Evolutionary conservation across 2,797 vertebrate genomes (phyloP), one percentile per base, ranked within the genome.

Genomic region (Cyprinodon diabolis): DNA sequence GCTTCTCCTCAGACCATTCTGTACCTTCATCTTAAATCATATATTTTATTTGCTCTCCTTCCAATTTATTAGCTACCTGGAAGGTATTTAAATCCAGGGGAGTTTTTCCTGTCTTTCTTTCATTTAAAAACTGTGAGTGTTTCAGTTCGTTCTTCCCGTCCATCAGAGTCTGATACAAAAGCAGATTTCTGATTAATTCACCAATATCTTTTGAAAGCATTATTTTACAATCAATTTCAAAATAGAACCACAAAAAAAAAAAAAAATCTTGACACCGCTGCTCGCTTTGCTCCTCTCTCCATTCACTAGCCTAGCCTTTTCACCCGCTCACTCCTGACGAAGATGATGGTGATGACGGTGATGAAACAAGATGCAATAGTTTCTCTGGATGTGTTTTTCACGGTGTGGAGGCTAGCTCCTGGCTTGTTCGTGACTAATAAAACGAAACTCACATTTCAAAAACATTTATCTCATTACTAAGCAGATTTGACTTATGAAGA

Each of bases 401-500:
- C 86, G 88, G 90, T 91, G 89, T 91, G 90, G 87, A 92, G 94
- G 90, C 92, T 94, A 91, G 94, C 94, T 95, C 92, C 94, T 92
- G 95, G 93, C 94, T 92, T 93, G 91, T 93, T 95, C 92, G 91
- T 92, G 91, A 94, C 90, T 94, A 94, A 94, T 94, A 93, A 93
- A 93, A 94, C 90, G 86, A 92, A 94, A 92, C 91, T 92, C 90
- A 91, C 89, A 90, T 94, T 94, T 93, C 90, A 93, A 94, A 95
- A 95, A 92, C 93, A 94, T 94, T 94, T 92, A 94, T 91, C 92
- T 94, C 91, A 94, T 95, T 95, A 95, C 92, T 92, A 94, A 94
- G 94, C 94, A 95, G 84, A 93, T 94, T 93, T 93, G 90, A 90
- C 88, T 93, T 89, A 80, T 80, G 81, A 86, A 88, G 85, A 84